Evolutionary conservation across 2,888 invertebrate genomes (phyloP), one percentile per base, ranked within the genome.

Genomic region (Dascillus cervinus): DNA sequence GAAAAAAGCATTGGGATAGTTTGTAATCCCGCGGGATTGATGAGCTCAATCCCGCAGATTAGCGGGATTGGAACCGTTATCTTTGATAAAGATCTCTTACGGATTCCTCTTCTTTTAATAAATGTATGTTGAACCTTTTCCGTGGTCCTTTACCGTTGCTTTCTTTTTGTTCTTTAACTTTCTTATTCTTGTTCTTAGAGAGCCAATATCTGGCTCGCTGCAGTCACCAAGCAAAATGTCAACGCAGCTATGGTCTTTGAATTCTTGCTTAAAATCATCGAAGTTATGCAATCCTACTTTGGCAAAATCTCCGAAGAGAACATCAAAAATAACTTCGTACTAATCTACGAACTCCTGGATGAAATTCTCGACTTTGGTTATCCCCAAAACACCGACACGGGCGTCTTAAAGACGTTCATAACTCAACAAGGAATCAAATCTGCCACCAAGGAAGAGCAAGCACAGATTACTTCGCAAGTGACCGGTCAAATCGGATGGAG

Each of bases 221-320:
- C 97, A 0, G 98, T 98, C n/a, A 97, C 98, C 12, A 95, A 96
- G 68, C 97, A 98, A 69, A 99, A 99, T 84, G 96, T 98, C 33
- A 99, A 99, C 57, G 98, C 98, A 8, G 95, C 96, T 0, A 97
- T 99, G 97, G 98, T 97, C 20, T 97, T 98, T 63, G 97, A 99
- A 69, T 97, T 99, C 65, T 74, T 99, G 23, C 77, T 95, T 31
- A 96, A 97, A 67, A 95, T 98, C 61, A 96, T 89, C 39, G 89
- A 90, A 58, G 95, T 98, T 30, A 98, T 99, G 98, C 95, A 96
- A 66, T 92, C 95, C 0, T 99, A 99, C 66, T 99, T 98, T 62
- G 98, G 97, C 34, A 98, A 99, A 71, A 91, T 99, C 44, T 95
- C 96, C 0, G 98, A 99, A 62, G 98, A 99, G 64, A 99, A 98